phyloP scores from a whole-genome alignment of 2,113 vertebrate genomes.

The Oxyruncus cristatus region DNA sequence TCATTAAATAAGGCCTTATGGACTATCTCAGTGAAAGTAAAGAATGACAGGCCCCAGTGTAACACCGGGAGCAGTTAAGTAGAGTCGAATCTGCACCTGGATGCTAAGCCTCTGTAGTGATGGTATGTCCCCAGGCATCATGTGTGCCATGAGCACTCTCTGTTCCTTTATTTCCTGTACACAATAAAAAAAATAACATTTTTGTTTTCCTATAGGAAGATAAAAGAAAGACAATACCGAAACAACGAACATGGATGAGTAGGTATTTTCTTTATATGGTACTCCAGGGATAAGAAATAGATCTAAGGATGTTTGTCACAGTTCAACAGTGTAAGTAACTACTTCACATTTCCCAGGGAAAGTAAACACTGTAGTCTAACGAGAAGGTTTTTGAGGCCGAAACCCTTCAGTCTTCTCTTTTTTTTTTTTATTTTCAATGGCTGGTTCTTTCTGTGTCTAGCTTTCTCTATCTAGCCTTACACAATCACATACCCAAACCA shows the following conservation, averaged over 20 bases:
- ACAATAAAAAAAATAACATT: not conserved
- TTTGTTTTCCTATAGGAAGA: not conserved
- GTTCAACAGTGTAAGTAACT: conserved; percentile 14
- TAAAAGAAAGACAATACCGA: not conserved
- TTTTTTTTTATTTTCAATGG: not conserved
- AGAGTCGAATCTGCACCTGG: not conserved
- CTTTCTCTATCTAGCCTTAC: not conserved
- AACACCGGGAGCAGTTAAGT: not conserved
- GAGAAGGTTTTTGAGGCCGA: conserved; percentile 8
- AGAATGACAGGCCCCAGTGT: not conserved
- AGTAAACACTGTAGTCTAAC: conserved; percentile 8
- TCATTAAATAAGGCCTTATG: not conserved
- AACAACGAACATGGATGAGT: not conserved
- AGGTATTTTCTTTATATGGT: not conserved
- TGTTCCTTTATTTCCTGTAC: not conserved
- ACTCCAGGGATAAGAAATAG: not conserved
- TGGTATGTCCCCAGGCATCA: not conserved
- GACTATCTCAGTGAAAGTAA: not conserved
- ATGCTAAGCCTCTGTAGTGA: not conserved
- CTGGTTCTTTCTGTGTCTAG: not conserved
- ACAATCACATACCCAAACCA: conserved; percentile 1
- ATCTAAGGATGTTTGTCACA: not conserved
- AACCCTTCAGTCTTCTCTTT: not conserved
- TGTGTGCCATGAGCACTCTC: not conserved
- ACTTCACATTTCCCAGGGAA: conserved; percentile 19